These are phyloP conservation scores for Ochlodes sylvanus DNA, from an alignment of 2,888 invertebrate species.

Conservation along the genomic window DNA sequence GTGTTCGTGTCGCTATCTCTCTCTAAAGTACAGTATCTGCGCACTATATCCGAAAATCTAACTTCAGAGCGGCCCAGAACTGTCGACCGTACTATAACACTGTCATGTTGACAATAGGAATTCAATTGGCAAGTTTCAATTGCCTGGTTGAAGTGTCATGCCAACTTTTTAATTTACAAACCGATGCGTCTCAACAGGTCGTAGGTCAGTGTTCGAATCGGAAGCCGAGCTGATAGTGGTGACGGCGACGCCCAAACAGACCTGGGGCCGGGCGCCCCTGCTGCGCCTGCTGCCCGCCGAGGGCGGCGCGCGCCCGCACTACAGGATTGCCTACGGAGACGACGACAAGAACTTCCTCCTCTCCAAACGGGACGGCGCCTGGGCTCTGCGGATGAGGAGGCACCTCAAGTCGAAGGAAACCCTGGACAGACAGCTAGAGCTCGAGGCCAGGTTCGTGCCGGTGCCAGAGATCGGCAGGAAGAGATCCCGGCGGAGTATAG, in stretches of 20 bases:
- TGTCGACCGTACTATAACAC: too few species aligned
- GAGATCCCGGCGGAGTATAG: conserved; percentile 53
- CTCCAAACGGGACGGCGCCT: conserved; percentile 69
- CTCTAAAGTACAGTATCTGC: too few species aligned
- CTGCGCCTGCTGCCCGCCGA: conserved; percentile 70
- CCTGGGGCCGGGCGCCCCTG: conserved; percentile 73
- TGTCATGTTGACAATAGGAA: too few species aligned
- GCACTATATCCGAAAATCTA: too few species aligned
- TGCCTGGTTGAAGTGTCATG: too few species aligned
- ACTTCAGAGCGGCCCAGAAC: too few species aligned
- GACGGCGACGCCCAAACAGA: conserved; percentile 61
- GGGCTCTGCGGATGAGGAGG: conserved; percentile 67
- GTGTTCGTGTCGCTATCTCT: too few species aligned
- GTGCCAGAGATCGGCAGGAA: conserved; percentile 46
- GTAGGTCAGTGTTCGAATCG: conserved; percentile 70
- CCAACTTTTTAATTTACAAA: too few species aligned
- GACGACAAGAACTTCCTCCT: conserved; percentile 61
- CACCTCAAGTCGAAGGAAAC: conserved; percentile 57
- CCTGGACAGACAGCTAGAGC: conserved; percentile 66
- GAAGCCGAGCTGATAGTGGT: conserved; percentile 72
- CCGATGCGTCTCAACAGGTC: conserved; percentile 53
- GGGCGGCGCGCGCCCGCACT: conserved; percentile 68
- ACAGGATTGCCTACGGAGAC: conserved; percentile 73
- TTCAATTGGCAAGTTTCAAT: too few species aligned
- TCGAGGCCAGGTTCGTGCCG: conserved; percentile 72